Base-by-base conservation (phyloP, 2,113 vertebrate genomes). In the Takifugu flavidus region DNA sequence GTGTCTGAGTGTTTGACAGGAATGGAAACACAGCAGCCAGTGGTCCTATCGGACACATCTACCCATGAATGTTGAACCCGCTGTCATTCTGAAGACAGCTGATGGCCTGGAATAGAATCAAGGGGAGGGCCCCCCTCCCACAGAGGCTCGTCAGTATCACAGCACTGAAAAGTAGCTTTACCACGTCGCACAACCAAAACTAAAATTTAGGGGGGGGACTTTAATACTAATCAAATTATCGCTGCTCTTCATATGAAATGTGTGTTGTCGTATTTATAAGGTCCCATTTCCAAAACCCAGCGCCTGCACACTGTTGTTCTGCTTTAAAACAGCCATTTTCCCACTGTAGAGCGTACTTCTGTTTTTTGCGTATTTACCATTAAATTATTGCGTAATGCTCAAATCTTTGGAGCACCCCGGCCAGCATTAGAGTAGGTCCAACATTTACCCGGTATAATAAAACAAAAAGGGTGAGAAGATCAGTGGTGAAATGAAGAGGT, bases 101-200 rank as follows among this genome's bases (percentile, higher is more conserved):
- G 44, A 52, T 39, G 27, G 7, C 28, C 42, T 51, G 27, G 56
- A 52, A 14, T 13, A 25, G 5, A 45, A 70, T 79, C 82, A 86
- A 84, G 86, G 79, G 82, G 82, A 78, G 58, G 73, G 64, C 78
- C 68, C 74, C 65, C 52, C 67, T 73, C 75, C 53, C 76, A 59
- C 75, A 76, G 77, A 76, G 67, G 60, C 53, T 56, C 47, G 55
- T 70, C 66, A 56, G 46, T 75, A 66, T 64, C 68, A 50, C 79
- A 71, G 82, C 58, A 77, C 80, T 78, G 73, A 79, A 79, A 80
- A 65, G 65, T 53, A 68, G 73, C 43, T 34, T 46, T 56, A 26
- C 45, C 45, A n/a, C 15, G n/a, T n/a, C 13, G 45, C 14, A 47
- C 34, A 39, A 39, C 1, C 34, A 6, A 11, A 39, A 39, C 34